These are phyloP conservation scores for Aix galericulata DNA, from an alignment of 2,113 vertebrate genomes.

Conservation along the genomic window DNA sequence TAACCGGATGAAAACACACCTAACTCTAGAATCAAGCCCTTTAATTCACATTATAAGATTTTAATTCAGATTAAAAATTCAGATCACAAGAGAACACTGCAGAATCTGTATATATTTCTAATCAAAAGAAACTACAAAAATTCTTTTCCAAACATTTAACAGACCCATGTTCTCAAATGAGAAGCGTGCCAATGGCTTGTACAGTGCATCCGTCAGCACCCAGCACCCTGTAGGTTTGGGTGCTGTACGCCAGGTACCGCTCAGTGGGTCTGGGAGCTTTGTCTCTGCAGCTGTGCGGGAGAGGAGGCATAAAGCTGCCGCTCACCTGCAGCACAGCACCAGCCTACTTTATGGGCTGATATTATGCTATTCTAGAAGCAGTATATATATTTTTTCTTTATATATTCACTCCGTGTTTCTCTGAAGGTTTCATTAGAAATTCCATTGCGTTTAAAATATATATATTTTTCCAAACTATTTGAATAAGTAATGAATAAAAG, in stretches of 20 bases:
- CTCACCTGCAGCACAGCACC: rapidly evolving
- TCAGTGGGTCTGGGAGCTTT: neutral
- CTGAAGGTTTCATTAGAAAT: constrained; percentile 26
- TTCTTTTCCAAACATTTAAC: neutral
- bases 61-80: neutral
- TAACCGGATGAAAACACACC: neutral
- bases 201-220: no score
- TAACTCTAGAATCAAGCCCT: neutral
- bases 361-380: neutral
- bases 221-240: neutral
- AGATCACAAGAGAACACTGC: neutral
- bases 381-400: neutral
- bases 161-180: neutral
- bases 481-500: constrained; percentile 63
- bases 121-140: neutral
- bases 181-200: neutral
- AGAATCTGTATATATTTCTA: neutral
- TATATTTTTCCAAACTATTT: constrained; percentile 24
- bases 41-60: neutral
- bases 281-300: neutral
- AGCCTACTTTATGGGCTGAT: neutral
- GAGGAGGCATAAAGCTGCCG: neutral
- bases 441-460: constrained; percentile 20
- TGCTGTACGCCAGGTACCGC: neutral
- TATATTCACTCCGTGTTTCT: neutral